phyloP scores from a whole-genome alignment of 2,113 vertebrate species.

The Nanorana parkeri region DNA sequence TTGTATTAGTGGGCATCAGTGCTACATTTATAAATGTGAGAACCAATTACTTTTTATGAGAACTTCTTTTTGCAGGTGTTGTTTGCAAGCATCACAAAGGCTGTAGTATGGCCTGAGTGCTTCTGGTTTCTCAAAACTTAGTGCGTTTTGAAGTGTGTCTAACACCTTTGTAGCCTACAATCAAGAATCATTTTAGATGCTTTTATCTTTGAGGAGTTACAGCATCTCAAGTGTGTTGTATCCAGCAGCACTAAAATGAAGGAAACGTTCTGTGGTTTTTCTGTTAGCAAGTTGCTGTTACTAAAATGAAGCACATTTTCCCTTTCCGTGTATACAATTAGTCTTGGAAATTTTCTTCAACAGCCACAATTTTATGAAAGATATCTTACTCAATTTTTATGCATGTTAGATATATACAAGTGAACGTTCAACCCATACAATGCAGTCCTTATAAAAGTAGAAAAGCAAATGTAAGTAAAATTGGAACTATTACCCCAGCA shows the following conservation, averaged over 20 bases:
- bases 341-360: slow-evolving; percentile 8
- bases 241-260: slow-evolving; percentile 19
- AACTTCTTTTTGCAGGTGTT: neutral
- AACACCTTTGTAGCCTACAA: slow-evolving; percentile 19
- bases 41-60: no score
- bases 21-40: no score
- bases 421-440: no score
- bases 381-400: neutral
- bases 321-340: neutral
- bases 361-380: neutral
- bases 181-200: slow-evolving; percentile 45
- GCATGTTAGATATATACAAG: no score
- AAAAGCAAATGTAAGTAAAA: no score
- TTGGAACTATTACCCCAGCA: no score
- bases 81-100: neutral
- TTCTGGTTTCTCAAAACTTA: neutral
- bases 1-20: no score
- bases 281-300: slow-evolving; percentile 23
- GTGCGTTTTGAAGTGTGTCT: neutral
- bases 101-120: slow-evolving; percentile 5
- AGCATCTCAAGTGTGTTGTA: slow-evolving; percentile 24
- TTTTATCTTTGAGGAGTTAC: slow-evolving; percentile 29
- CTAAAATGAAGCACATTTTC: slow-evolving; percentile 4
- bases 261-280: slow-evolving; percentile 37
- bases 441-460: no score